Percentiles rank a stretch among this genome's conserved stretches.
Conservation (phyloP, 2,888 invertebrate genomes). For the Apodemia duryi region DNA sequence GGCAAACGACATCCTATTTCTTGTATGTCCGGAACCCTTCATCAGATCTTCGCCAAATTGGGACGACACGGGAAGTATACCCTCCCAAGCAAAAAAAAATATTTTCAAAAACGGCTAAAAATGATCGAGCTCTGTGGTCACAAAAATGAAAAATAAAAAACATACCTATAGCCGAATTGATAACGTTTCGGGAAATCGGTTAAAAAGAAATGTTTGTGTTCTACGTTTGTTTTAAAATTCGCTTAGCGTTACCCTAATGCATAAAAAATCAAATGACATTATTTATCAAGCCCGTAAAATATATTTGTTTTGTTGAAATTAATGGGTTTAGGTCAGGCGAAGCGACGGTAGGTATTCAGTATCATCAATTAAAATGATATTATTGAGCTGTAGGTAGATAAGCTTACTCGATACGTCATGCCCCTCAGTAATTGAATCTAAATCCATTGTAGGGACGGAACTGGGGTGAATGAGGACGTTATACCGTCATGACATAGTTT, state of each 20-base stretch:
- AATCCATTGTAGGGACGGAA: conserved; percentile 15
- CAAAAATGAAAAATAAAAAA: too few species aligned
- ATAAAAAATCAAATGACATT: conserved; percentile 15
- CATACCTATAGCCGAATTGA: too few species aligned
- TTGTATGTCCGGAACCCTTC: too few species aligned
- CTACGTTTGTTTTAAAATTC: not conserved
- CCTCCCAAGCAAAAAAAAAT: too few species aligned
- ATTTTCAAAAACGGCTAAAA: too few species aligned
- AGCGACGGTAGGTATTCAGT: conserved; percentile 17
- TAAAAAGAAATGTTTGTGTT: too few species aligned
- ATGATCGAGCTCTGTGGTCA: too few species aligned
- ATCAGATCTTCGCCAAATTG: too few species aligned
- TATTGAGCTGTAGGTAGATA: conserved; percentile 20
- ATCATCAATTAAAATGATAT: conserved; percentile 32
- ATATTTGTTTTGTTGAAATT: conserved; percentile 1
- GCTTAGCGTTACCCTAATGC: not conserved
- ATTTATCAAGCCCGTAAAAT: conserved; percentile 12
- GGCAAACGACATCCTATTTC: too few species aligned
- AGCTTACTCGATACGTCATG: conserved; percentile 27
- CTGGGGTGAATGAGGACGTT: conserved; percentile 1
- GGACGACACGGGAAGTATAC: too few species aligned
- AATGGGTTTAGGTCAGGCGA: not conserved
- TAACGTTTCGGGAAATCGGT: too few species aligned
- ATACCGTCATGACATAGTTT: not conserved
- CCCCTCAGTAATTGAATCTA: conserved; percentile 20